Percentiles rank a stretch among this genome's conserved stretches.
These are phyloP conservation scores for Schizaphis graminum DNA, from an alignment of 2,888 invertebrate species.

Conservation along the genomic window DNA sequence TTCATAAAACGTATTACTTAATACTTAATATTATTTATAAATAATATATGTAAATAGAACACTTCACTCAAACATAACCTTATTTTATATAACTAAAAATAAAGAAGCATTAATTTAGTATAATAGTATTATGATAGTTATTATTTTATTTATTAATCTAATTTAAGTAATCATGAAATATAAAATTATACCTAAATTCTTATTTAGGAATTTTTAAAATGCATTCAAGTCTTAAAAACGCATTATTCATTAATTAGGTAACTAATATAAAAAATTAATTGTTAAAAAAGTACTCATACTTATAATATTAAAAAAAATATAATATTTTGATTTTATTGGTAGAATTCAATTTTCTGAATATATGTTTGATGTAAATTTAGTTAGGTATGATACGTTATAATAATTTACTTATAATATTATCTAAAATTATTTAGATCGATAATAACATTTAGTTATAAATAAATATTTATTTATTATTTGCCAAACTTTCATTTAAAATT, in stretches of 20 bases:
- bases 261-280: neutral
- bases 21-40: no score
- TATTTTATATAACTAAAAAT: neutral
- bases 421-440: neutral
- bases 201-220: no score
- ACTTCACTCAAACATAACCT: neutral
- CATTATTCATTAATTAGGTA: no score
- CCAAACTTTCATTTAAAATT: neutral
- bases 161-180: no score
- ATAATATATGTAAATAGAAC: neutral
- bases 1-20: neutral
- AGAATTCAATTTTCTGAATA: neutral
- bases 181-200: no score
- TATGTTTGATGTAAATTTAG: neutral
- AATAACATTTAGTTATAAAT: neutral
- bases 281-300: neutral
- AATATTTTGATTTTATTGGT: neutral
- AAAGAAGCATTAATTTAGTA: no score
- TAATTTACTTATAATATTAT: no score
- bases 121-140: no score
- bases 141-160: no score
- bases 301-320: neutral
- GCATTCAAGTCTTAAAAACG: no score
- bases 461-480: neutral
- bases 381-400: neutral